A percentile compares a stretch with the other conserved stretches of the same genome.
Evolutionary conservation across 2,113 vertebrate genomes (phyloP).

Genomic region (Cacatua alba): DNA sequence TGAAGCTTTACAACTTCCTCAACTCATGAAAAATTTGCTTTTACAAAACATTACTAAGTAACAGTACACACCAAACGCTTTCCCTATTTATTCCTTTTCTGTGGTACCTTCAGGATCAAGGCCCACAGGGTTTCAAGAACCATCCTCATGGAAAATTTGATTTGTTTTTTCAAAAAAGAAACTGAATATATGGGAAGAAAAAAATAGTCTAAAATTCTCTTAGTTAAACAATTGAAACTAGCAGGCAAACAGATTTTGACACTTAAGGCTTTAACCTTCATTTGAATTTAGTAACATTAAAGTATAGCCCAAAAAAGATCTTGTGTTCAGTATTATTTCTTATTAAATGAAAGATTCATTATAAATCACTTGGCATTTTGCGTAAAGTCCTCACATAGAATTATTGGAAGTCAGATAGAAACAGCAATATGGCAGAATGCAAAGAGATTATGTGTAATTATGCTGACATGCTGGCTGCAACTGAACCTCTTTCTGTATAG

Average conservation of each 20-base stretch:
- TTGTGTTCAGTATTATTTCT: not conserved
- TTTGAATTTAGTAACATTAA: not conserved
- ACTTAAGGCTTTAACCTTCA: not conserved
- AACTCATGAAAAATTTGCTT: not conserved
- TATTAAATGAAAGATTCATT: not conserved
- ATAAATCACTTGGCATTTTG: not conserved
- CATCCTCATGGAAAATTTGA: not conserved
- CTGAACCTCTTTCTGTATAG: not conserved
- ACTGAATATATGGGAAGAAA: not conserved
- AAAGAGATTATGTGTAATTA: not conserved
- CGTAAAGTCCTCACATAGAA: not conserved
- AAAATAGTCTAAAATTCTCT: not conserved
- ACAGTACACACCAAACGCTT: not conserved
- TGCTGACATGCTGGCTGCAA: not conserved
- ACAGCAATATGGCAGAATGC: not conserved
- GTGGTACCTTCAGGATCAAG: not conserved
- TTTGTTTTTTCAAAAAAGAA: not conserved
- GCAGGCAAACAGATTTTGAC: not conserved
- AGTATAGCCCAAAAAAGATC: not conserved
- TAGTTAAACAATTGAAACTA: not conserved
- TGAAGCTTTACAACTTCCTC: not conserved
- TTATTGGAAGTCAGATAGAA: not conserved
- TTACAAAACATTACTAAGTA: not conserved
- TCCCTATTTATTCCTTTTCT: not conserved
- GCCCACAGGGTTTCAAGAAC: not conserved